Evolutionary conservation across 1,140 invertebrate genomes (phyloP).

Genomic region (Drosophila virilis): DNA sequence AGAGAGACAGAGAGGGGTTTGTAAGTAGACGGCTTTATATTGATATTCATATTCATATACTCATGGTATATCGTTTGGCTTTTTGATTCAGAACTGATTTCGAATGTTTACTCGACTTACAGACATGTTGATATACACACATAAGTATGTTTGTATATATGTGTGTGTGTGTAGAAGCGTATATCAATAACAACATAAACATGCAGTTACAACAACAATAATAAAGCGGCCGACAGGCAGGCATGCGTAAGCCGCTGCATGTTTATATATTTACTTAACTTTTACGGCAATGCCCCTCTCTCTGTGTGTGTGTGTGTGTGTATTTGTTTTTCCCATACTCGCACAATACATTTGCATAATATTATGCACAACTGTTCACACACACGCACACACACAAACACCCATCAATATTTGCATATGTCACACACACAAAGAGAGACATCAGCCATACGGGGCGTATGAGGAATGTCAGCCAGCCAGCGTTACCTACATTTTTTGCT

Average conservation of each 20-base stretch:
- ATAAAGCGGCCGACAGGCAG: constrained; percentile 60
- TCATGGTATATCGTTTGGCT: constrained; percentile 29
- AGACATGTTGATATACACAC: constrained; percentile 60
- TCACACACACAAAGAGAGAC: constrained; percentile 47
- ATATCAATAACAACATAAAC: constrained; percentile 71
- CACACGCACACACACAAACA: constrained; percentile 4
- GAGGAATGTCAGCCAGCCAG: constrained; percentile 1
- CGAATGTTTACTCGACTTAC: constrained; percentile 72
- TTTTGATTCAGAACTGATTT: constrained; percentile 71
- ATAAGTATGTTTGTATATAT: not conserved
- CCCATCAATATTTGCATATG: constrained; percentile 58
- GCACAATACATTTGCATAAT: constrained; percentile 51
- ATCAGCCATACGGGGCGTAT: constrained; percentile 30
- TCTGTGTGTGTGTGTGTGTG: constrained; percentile 5
- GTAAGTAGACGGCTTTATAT: constrained; percentile 22
- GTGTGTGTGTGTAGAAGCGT: constrained; percentile 5
- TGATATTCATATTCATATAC: constrained; percentile 44
- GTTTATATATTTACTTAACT: constrained; percentile 55
- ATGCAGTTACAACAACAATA: constrained; percentile 53
- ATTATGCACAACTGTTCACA: constrained; percentile 45
- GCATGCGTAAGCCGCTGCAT: constrained; percentile 66
- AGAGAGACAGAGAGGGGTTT: not conserved
- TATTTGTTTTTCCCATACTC: constrained; percentile 35
- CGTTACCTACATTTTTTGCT: not conserved
- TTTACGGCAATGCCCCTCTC: constrained; percentile 30